These are phyloP conservation scores for Holacanthella duospinosa DNA, from an alignment of 2,888 invertebrate species.

Conservation along the genomic window DNA sequence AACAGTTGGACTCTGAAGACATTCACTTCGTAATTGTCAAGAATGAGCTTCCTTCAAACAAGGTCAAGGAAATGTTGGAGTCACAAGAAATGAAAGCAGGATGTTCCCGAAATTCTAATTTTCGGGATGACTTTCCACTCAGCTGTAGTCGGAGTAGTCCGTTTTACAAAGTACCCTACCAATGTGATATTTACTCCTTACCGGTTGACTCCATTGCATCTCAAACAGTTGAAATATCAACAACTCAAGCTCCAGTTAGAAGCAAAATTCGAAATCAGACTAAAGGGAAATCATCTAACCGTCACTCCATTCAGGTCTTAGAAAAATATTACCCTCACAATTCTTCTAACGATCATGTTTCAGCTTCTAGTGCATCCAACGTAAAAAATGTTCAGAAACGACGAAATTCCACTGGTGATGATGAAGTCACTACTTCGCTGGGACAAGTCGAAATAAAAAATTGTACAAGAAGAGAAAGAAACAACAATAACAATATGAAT, in stretches of 20 bases:
- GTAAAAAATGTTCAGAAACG: not conserved
- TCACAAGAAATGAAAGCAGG: not conserved
- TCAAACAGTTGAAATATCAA: not conserved
- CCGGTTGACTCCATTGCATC: slow-evolving; percentile 25
- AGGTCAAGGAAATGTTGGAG: too few relatives aligned
- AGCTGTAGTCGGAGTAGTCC: too few relatives aligned
- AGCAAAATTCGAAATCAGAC: not conserved
- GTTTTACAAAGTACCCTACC: slow-evolving; percentile 28
- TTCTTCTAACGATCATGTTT: not conserved
- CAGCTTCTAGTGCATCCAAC: not conserved
- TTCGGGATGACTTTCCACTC: too few relatives aligned
- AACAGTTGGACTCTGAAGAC: not conserved
- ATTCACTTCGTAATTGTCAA: slow-evolving; percentile 3
- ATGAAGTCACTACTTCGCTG: not conserved
- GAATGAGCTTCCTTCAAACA: not conserved
- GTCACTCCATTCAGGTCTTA: not conserved
- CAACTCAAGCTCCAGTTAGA: too few relatives aligned
- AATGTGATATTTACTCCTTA: slow-evolving; percentile 34
- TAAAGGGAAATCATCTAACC: not conserved
- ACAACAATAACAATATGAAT: too few relatives aligned
- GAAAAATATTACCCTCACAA: not conserved
- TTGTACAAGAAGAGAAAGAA: not conserved
- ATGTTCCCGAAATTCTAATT: too few relatives aligned
- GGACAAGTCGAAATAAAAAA: too few relatives aligned
- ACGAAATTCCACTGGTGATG: not conserved